Conservation (phyloP, 2,888 invertebrate genomes). For the Biston stratarius region DNA sequence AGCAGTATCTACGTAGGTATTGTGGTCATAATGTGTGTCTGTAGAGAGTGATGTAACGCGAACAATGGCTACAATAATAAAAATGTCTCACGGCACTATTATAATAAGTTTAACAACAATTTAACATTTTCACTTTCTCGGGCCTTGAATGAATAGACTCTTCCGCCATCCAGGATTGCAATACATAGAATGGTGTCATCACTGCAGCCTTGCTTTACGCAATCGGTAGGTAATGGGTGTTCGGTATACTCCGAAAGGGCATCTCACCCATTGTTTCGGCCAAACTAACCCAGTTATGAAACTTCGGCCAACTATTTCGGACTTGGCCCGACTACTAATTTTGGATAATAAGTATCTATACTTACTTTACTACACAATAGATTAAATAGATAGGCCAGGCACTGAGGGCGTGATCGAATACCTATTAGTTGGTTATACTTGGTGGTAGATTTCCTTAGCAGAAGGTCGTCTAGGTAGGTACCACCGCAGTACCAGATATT, state of each 20-base stretch:
- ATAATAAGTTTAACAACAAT: constrained; percentile 58
- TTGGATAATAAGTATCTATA: not conserved
- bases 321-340: constrained; percentile 31
- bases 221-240: constrained; percentile 14
- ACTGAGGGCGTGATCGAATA: no score
- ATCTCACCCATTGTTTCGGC: constrained; percentile 37
- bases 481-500: no score
- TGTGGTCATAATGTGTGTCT: constrained; percentile 42
- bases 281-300: constrained; percentile 28
- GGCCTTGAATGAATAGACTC: constrained; percentile 56
- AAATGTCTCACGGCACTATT: constrained; percentile 72
- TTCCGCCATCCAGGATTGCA: constrained; percentile 58
- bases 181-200: constrained; percentile 48
- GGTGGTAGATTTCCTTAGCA: no score
- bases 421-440: no score
- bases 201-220: constrained; percentile 33
- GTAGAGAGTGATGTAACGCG: constrained; percentile 57
- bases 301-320: constrained; percentile 23
- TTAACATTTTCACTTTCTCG: constrained; percentile 75
- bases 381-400: no score
- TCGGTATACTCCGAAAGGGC: constrained; percentile 30
- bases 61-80: constrained; percentile 62
- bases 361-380: not conserved
- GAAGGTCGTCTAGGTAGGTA: no score
- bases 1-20: constrained; percentile 9